phyloP scores from a whole-genome alignment of 2,797 vertebrate species.

The Rhadinocentrus ornatus region DNA sequence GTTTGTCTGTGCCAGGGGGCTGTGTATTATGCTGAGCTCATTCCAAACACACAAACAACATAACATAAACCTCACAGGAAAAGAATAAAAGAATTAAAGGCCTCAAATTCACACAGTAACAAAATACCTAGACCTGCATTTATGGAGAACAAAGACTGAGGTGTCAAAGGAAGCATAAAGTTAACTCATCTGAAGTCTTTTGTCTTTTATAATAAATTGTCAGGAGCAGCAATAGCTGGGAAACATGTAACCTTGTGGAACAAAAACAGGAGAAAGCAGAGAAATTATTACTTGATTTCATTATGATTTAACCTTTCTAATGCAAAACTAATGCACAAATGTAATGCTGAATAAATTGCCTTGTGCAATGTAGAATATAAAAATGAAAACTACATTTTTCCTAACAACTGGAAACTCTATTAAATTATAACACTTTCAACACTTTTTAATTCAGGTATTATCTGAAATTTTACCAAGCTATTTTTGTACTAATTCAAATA shows the following conservation, averaged over 20 bases:
- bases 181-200: conserved; percentile 9
- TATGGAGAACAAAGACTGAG: conserved; percentile 22
- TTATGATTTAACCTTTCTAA: no score
- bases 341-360: no score
- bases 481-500: background rate
- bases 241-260: no score
- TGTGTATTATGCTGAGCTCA: conserved; percentile 57
- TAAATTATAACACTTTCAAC: conserved; percentile 1
- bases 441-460: background rate
- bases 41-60: conserved; percentile 64
- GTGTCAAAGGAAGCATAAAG: conserved; percentile 4
- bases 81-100: conserved; percentile 47
- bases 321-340: no score
- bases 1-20: conserved; percentile 45
- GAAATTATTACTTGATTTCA: no score
- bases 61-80: conserved; percentile 45
- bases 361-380: no score
- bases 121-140: conserved; percentile 42
- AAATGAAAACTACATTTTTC: no score
- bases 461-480: background rate
- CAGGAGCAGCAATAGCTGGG: conserved; percentile 6
- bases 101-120: conserved; percentile 42
- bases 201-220: conserved; percentile 34
- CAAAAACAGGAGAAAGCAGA: no score
- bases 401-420: background rate